phyloP scores from a whole-genome alignment of 2,113 vertebrate genomes.

The Mirounga angustirostris region DNA sequence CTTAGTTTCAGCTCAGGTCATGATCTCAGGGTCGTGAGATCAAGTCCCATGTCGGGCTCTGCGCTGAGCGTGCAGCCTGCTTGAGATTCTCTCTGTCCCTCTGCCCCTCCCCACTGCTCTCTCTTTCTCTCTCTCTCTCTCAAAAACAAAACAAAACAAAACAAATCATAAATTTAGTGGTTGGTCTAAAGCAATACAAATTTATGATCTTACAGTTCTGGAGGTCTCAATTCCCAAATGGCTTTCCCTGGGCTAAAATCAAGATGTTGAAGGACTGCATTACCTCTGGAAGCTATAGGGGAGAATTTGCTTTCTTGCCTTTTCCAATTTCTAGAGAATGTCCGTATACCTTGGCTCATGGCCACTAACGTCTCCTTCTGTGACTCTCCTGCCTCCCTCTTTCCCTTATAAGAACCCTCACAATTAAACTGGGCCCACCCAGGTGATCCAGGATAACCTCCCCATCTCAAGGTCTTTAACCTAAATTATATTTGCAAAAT shows the following conservation, averaged over 20 bases:
- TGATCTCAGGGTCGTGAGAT: neutral
- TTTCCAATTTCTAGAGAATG: neutral
- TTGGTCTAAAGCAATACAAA: neutral
- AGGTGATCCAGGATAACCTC: neutral
- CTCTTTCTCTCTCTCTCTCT: no score
- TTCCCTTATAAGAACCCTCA: neutral
- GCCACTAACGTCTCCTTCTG: neutral
- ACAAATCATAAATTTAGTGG: neutral
- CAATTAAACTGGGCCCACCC: neutral
- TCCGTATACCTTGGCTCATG: neutral
- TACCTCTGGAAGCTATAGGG: neutral
- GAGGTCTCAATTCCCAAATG: neutral
- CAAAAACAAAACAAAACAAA: neutral
- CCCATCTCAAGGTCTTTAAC: neutral
- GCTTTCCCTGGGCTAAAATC: neutral
- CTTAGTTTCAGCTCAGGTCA: neutral
- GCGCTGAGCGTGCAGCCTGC: neutral
- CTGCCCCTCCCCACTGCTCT: no score
- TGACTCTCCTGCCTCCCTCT: neutral
- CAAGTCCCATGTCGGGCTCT: neutral
- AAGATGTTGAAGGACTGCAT: fast-evolving
- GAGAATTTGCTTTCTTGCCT: neutral
- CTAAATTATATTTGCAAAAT: neutral
- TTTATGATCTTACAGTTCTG: neutral
- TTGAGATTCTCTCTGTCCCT: neutral